Conservation (phyloP, 2,113 vertebrate genomes). For the Notechis scutatus region DNA sequence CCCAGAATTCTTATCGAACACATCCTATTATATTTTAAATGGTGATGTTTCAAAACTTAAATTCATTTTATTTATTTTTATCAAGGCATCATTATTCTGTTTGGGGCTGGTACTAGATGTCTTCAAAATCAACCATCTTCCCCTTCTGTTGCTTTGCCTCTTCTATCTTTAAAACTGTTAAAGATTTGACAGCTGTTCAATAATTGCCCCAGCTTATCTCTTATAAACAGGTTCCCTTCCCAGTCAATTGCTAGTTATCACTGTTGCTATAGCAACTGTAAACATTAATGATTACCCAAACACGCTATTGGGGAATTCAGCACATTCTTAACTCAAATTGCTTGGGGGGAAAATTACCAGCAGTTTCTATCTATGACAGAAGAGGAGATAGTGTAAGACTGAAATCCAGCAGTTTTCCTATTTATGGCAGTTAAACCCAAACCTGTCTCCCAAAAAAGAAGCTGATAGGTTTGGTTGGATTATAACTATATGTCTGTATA, state of each 20-base stretch:
- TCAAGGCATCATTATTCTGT: background rate
- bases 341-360: constrained; percentile 44
- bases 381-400: constrained; percentile 22
- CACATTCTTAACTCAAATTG: constrained; percentile 27
- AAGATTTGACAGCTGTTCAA: constrained; percentile 58
- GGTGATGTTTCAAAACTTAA: background rate
- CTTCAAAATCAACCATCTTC: constrained; percentile 33
- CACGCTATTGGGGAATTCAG: constrained; percentile 19
- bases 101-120: background rate
- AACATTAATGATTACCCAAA: constrained; percentile 38
- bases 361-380: constrained; percentile 43
- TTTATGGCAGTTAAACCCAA: constrained; percentile 40
- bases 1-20: background rate
- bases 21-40: background rate
- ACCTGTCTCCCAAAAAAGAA: constrained; percentile 1
- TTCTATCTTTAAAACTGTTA: constrained; percentile 38
- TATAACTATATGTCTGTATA: fast-evolving
- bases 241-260: constrained; percentile 29
- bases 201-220: constrained; percentile 65
- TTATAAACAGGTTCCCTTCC: constrained; percentile 47
- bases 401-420: constrained; percentile 16
- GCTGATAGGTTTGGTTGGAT: background rate
- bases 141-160: constrained; percentile 29
- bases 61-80: background rate
- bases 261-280: constrained; percentile 45